Conservation (phyloP, 1,140 invertebrate genomes). For the Amphibalanus amphitrite region DNA sequence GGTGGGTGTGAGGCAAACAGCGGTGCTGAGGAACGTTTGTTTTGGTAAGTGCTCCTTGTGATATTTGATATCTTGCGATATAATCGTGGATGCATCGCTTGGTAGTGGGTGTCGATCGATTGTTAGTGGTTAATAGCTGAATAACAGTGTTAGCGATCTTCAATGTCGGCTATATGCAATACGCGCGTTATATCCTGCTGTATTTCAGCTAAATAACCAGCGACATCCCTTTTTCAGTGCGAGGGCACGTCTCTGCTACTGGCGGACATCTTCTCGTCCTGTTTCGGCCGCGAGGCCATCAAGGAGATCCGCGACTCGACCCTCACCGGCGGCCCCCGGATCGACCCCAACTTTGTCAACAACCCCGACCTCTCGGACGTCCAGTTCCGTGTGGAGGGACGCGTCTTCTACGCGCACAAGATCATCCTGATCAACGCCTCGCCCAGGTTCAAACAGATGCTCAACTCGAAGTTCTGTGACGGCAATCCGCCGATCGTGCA, state of each 20-base stretch:
- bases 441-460: conserved; percentile 63
- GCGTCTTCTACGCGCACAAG: conserved; percentile 85
- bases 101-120: no score
- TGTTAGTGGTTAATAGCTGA: no score
- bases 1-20: no score
- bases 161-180: no score
- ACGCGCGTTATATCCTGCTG: no score
- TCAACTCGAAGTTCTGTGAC: conserved; percentile 56
- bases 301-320: conserved; percentile 54
- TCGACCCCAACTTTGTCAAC: conserved; percentile 81
- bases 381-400: conserved; percentile 72
- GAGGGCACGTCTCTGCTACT: conserved; percentile 69
- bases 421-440: conserved; percentile 81
- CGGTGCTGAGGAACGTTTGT: no score
- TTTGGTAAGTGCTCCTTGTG: no score
- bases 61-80: no score
- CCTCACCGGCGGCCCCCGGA: conserved; percentile 45
- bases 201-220: no score
- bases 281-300: conserved; percentile 69
- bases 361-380: conserved; percentile 80
- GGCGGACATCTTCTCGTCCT: conserved; percentile 74
- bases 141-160: no score
- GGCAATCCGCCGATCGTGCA: conserved; percentile 64
- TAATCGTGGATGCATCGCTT: no score
- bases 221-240: conserved; percentile 35